Evolutionary conservation across 2,797 vertebrate genomes (phyloP).

Genomic region (Orestias chungarensis): DNA sequence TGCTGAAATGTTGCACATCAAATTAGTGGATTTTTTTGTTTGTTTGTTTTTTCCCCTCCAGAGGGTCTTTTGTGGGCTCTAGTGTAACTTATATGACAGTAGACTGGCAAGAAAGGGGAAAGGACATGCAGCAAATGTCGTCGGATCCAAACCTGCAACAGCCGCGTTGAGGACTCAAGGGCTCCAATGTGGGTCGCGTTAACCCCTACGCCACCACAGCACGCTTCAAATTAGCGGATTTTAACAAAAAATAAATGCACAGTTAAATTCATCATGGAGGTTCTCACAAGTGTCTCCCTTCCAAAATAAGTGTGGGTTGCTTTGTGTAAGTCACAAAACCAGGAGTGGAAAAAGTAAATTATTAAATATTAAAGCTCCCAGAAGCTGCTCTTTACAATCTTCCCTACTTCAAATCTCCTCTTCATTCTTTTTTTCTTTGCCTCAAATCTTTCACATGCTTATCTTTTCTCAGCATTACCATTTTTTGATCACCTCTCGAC

Average conservation of each 20-base stretch:
- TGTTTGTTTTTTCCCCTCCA: too few relatives aligned
- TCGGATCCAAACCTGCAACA: too few relatives aligned
- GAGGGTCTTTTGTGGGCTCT: too few relatives aligned
- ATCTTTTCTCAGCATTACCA: conserved; percentile 14
- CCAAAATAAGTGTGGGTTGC: neutral
- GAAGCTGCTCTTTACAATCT: neutral
- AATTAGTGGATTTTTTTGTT: conserved; percentile 7
- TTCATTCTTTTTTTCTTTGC: conserved; percentile 6
- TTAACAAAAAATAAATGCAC: neutral
- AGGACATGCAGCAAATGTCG: too few relatives aligned
- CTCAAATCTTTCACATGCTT: conserved; percentile 8
- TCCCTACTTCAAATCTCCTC: neutral
- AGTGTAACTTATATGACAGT: too few relatives aligned
- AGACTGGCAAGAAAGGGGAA: too few relatives aligned
- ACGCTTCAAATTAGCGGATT: conserved; percentile 12
- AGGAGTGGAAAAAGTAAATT: neutral
- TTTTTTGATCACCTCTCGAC: conserved; percentile 32
- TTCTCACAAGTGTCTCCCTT: neutral
- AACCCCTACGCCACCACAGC: too few relatives aligned
- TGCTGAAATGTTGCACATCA: conserved; percentile 9
- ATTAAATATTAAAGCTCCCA: conserved; percentile 8
- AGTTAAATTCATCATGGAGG: neutral
- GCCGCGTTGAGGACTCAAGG: too few relatives aligned
- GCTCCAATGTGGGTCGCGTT: too few relatives aligned
- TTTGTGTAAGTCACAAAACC: neutral